These are phyloP conservation scores for Brachionus plicatilis DNA, from an alignment of 1,140 invertebrate species.

Conservation along the genomic window DNA sequence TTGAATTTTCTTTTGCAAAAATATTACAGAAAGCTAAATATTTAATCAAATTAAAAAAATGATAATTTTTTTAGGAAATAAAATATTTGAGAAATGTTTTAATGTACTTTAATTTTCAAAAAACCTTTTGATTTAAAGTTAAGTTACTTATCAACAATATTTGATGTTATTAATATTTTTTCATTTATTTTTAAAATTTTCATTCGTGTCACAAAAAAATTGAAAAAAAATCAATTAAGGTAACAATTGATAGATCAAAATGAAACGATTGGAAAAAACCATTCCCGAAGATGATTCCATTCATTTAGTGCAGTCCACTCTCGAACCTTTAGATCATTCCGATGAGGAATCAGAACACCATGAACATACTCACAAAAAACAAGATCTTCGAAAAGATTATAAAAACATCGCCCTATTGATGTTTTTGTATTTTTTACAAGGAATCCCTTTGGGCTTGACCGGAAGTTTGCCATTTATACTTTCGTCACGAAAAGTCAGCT, in stretches of 20 bases:
- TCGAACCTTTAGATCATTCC: background rate
- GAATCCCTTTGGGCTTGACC: conserved; percentile 80
- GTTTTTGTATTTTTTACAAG: conserved; percentile 88
- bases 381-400: conserved; percentile 25
- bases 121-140: background rate
- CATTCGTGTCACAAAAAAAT: background rate
- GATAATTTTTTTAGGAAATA: too few relatives aligned
- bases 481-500: background rate
- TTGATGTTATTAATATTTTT: background rate
- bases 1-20: too few relatives aligned
- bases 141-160: background rate
- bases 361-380: background rate
- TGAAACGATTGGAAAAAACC: background rate
- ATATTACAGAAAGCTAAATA: too few relatives aligned
- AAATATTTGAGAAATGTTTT: background rate
- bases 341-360: background rate
- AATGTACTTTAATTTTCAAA: background rate
- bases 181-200: background rate
- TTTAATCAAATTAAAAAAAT: background rate
- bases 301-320: background rate
- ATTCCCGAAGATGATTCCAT: background rate
- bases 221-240: background rate
- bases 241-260: background rate
- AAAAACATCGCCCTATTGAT: conserved; percentile 60
- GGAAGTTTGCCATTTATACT: conserved; percentile 90